Evolutionary conservation across 2,888 invertebrate genomes (phyloP).

Genomic region (Drosophila mulleri): DNA sequence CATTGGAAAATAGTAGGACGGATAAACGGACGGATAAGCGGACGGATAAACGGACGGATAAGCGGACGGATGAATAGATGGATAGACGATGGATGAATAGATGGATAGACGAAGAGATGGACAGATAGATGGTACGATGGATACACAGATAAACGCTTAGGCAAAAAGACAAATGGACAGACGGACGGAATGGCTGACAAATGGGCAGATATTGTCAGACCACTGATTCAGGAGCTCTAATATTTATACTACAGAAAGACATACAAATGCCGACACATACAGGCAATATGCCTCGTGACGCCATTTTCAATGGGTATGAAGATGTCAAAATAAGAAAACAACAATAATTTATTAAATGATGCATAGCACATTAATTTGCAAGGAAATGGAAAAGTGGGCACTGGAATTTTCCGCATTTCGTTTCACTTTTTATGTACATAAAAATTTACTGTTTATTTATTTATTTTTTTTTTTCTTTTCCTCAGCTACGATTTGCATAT

Average conservation of each 20-base stretch:
- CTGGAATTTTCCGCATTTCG: conserved; percentile 6
- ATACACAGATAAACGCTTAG: neutral
- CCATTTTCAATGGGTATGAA: neutral
- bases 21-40: too few relatives aligned
- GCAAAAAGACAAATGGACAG: neutral
- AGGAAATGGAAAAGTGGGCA: conserved; percentile 20
- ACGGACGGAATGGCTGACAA: neutral
- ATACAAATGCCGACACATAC: neutral
- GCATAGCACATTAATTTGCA: conserved; percentile 12
- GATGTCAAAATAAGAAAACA: conserved; percentile 2
- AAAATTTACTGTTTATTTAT: neutral
- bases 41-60: neutral
- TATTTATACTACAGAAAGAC: neutral
- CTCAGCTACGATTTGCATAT: conserved; percentile 70
- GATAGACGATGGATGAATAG: too few relatives aligned
- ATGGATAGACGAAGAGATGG: neutral
- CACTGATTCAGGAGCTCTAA: neutral
- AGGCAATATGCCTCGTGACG: neutral
- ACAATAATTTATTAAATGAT: conserved; percentile 9
- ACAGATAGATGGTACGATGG: neutral
- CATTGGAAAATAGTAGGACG: too few relatives aligned
- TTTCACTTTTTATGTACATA: conserved; percentile 1
- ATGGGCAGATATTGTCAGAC: neutral
- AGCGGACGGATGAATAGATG: neutral
- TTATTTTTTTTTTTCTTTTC: neutral